These are phyloP conservation scores for Trichechus manatus DNA, from an alignment of 2,113 vertebrate species.

Conservation along the genomic window DNA sequence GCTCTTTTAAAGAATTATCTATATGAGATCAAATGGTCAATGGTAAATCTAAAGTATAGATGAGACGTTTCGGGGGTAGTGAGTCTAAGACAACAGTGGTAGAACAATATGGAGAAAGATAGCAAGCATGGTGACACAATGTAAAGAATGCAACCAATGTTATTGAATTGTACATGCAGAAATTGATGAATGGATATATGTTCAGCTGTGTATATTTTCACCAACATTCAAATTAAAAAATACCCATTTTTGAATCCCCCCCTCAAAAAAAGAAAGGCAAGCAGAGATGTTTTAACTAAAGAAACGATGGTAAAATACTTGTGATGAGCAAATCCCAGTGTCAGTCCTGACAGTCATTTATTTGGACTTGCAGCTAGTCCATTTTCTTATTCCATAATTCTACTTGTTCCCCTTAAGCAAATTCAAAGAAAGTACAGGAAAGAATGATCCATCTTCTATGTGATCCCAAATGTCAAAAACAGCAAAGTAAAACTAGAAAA, in stretches of 20 bases:
- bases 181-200: neutral
- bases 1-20: neutral
- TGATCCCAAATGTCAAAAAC: neutral
- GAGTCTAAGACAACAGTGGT: neutral
- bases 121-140: neutral
- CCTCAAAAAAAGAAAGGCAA: neutral
- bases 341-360: neutral
- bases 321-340: neutral
- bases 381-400: neutral
- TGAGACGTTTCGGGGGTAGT: neutral
- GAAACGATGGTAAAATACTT: neutral
- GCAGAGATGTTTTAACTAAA: neutral
- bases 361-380: neutral
- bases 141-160: neutral
- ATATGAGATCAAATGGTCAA: too few relatives aligned
- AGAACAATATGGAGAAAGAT: neutral
- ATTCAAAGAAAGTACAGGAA: neutral
- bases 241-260: too few relatives aligned
- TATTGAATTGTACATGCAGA: neutral
- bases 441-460: neutral
- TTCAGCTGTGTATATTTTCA: neutral
- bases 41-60: neutral
- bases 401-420: neutral
- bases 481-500: neutral
- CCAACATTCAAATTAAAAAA: neutral